phyloP scores from a whole-genome alignment of 2,797 vertebrate species.

The Acipenser transmontanus region DNA sequence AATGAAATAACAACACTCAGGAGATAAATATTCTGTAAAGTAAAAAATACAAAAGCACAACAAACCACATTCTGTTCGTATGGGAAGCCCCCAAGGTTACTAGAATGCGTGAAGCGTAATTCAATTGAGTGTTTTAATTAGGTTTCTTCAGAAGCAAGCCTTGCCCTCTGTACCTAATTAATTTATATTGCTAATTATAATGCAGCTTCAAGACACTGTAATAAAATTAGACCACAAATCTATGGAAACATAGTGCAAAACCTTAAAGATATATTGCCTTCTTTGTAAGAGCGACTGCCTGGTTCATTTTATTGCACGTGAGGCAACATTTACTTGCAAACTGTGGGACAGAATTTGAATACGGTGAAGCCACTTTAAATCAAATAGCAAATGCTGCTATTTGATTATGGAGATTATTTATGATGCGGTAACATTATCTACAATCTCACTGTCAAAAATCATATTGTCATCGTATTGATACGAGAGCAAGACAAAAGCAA shows the following conservation, averaged over 20 bases:
- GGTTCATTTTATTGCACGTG: too few species aligned
- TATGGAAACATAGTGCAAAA: slow-evolving; percentile 8
- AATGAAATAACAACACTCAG: neutral
- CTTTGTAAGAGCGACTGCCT: neutral
- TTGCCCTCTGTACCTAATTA: slow-evolving; percentile 63
- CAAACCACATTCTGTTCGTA: slow-evolving; percentile 3
- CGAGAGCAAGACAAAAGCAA: too few species aligned
- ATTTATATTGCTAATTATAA: slow-evolving; percentile 73
- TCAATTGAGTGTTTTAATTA: slow-evolving; percentile 54
- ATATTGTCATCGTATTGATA: too few species aligned
- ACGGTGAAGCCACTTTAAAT: too few species aligned
- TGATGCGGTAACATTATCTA: too few species aligned
- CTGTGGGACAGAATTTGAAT: too few species aligned
- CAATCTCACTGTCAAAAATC: too few species aligned
- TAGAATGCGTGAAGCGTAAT: slow-evolving; percentile 32
- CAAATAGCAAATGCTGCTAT: too few species aligned
- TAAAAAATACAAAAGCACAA: neutral
- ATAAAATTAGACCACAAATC: slow-evolving; percentile 53
- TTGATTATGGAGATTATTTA: too few species aligned
- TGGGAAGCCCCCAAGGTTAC: slow-evolving; percentile 36
- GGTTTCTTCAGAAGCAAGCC: slow-evolving; percentile 52
- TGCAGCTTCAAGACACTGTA: slow-evolving; percentile 70
- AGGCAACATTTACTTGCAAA: too few species aligned
- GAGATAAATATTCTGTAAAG: neutral
- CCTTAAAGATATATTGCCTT: slow-evolving; percentile 6